Conservation (phyloP, 2,888 invertebrate species). For the Aphidius colemani region DNA sequence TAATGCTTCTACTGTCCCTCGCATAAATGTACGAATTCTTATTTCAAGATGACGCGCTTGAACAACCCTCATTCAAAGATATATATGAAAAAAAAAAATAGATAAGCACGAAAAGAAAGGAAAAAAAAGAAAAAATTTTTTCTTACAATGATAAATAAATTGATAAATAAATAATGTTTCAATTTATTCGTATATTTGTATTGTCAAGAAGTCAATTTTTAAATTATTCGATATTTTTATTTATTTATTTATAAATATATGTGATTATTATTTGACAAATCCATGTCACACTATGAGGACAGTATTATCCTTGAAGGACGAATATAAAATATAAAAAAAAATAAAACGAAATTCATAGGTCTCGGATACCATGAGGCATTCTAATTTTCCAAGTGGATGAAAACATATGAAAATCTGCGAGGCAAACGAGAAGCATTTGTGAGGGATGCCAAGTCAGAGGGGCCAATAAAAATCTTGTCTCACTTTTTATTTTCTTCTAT, state of each 20-base stretch:
- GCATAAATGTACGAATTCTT: conserved; percentile 54
- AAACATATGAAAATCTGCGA: conserved; percentile 60
- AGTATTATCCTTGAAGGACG: background rate
- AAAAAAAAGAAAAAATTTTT: conserved; percentile 8
- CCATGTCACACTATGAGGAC: background rate
- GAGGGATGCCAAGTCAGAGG: conserved; percentile 53
- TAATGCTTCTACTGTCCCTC: conserved; percentile 42
- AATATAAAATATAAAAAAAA: background rate
- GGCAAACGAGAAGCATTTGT: conserved; percentile 53
- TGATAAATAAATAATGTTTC: background rate
- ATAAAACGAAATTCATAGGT: conserved; percentile 23
- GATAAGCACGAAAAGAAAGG: too few relatives aligned
- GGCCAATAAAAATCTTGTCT: conserved; percentile 57
- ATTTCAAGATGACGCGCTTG: conserved; percentile 44
- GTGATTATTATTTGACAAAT: background rate
- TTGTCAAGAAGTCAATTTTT: conserved; percentile 7
- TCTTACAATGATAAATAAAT: background rate
- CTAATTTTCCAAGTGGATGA: conserved; percentile 59
- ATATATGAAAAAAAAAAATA: too few relatives aligned
- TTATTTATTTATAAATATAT: too few relatives aligned
- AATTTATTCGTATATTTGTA: conserved; percentile 6
- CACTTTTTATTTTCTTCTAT: conserved; percentile 35
- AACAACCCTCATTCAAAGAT: too few relatives aligned
- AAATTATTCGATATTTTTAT: background rate
- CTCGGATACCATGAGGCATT: conserved; percentile 39